Conservation (phyloP, 2,888 invertebrate species). For the Drosophila phalerata region DNA sequence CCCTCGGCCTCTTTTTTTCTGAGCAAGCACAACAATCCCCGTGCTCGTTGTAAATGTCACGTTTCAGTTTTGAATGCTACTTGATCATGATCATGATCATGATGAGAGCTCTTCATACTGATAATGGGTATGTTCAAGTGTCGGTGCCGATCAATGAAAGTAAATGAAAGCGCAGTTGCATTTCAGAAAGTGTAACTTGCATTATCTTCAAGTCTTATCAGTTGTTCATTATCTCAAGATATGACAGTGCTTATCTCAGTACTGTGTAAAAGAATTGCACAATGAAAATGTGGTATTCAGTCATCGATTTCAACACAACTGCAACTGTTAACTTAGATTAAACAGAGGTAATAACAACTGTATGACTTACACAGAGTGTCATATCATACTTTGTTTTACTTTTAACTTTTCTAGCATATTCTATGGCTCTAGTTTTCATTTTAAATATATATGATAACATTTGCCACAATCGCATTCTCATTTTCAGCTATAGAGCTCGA, state of each 20-base stretch:
- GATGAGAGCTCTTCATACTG: conserved; percentile 33
- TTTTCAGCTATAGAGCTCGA: not conserved
- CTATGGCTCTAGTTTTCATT: not conserved
- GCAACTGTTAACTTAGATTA: not conserved
- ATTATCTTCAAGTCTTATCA: conserved; percentile 20
- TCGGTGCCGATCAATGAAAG: conserved; percentile 43
- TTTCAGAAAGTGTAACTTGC: conserved; percentile 2
- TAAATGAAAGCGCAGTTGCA: conserved; percentile 5
- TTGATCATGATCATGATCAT: conserved; percentile 61
- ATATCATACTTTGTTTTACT: not conserved
- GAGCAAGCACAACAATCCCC: conserved; percentile 51
- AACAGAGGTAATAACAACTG: not conserved
- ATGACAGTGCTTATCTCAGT: conserved; percentile 4
- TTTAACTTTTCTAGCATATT: not conserved
- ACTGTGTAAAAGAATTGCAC: conserved; percentile 1
- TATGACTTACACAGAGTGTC: not conserved
- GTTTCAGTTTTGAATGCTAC: conserved; percentile 49
- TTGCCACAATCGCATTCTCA: not conserved
- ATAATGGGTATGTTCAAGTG: conserved; percentile 30
- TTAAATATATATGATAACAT: not conserved
- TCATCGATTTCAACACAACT: conserved; percentile 11
- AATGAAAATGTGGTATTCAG: not conserved
- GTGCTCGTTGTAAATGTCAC: conserved; percentile 58
- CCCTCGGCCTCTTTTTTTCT: conserved; percentile 66
- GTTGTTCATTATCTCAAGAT: conserved; percentile 3